phyloP scores from a whole-genome alignment of 92 coral and sea anemone species.

The Epizoanthus ramosus region DNA sequence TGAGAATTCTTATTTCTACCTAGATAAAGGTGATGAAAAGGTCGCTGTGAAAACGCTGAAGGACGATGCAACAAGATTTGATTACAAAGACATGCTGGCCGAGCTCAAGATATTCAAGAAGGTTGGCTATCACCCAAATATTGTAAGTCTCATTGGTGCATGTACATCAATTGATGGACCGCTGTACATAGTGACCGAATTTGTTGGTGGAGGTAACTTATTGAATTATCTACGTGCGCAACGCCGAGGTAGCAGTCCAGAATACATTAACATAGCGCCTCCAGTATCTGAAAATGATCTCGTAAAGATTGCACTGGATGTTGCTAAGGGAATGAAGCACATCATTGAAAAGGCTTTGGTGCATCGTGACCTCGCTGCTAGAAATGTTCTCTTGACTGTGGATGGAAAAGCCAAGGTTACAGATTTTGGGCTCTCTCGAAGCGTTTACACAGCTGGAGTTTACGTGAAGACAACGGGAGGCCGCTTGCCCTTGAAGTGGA shows the following conservation, averaged over 20 bases:
- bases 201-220: slow-evolving; percentile 37
- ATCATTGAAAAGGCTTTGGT: slow-evolving; percentile 28
- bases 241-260: slow-evolving; percentile 21
- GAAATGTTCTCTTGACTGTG: slow-evolving; percentile 26
- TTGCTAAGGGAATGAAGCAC: slow-evolving; percentile 35
- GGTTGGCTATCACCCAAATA: slow-evolving; percentile 28
- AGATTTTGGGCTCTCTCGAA: slow-evolving; percentile 30
- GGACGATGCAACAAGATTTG: slow-evolving; percentile 33
- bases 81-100: slow-evolving; percentile 37
- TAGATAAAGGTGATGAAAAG: slow-evolving; percentile 18
- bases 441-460: slow-evolving; percentile 21
- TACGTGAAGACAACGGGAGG: slow-evolving; percentile 40
- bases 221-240: slow-evolving; percentile 20
- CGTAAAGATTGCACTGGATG: neutral
- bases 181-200: slow-evolving; percentile 39
- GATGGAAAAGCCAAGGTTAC: slow-evolving; percentile 29
- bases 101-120: slow-evolving; percentile 27
- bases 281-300: slow-evolving; percentile 34
- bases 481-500: slow-evolving; percentile 33
- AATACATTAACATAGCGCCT: slow-evolving; percentile 15
- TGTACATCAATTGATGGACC: slow-evolving; percentile 39
- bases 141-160: slow-evolving; percentile 35
- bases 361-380: slow-evolving; percentile 25
- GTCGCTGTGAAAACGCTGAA: slow-evolving; percentile 33
- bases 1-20: neutral